Percentiles rank a stretch among this genome's conserved stretches.
phyloP scores from a whole-genome alignment of 30 jellyfish, hydroid and myxozoan genomes.

The Cassiopea xamachana region DNA sequence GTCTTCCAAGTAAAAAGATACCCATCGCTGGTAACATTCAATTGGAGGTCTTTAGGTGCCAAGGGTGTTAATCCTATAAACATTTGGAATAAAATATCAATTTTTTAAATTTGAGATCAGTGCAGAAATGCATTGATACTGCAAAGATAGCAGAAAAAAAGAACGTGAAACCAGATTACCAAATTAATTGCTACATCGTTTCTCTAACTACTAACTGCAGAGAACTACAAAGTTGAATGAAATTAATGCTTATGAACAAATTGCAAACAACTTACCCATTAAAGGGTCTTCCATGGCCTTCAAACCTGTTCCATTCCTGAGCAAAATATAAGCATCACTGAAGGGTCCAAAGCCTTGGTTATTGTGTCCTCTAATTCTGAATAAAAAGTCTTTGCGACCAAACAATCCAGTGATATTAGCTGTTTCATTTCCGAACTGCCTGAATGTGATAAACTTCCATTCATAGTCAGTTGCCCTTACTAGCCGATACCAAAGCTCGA shows the following conservation, averaged over 20 bases:
- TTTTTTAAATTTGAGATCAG: no score
- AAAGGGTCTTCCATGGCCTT: neutral
- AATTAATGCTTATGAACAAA: neutral
- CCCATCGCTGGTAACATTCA: slow-evolving; percentile 75
- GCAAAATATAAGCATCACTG: slow-evolving; percentile 66
- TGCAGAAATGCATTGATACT: no score
- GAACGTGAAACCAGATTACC: no score
- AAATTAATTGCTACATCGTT: no score
- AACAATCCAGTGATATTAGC: slow-evolving; percentile 50
- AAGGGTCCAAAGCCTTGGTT: slow-evolving; percentile 84
- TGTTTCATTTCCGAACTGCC: slow-evolving; percentile 70
- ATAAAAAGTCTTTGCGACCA: slow-evolving; percentile 45
- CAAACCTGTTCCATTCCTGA: slow-evolving; percentile 41
- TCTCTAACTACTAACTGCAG: no score
- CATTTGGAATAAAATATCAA: no score
- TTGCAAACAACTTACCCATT: slow-evolving; percentile 15
- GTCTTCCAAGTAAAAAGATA: slow-evolving; percentile 77
- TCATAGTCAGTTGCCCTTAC: slow-evolving; percentile 66
- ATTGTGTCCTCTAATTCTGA: slow-evolving; percentile 83
- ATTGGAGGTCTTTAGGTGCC: slow-evolving; percentile 77
- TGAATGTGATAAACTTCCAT: slow-evolving; percentile 59
- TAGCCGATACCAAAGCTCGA: slow-evolving; percentile 94
- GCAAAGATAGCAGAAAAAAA: no score
- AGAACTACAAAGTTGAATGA: neutral
- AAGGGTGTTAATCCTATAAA: slow-evolving; percentile 72